Evolutionary conservation across 2,888 invertebrate species (phyloP), one percentile per base, ranked within the genome.

Genomic region (Acleris cristana): DNA sequence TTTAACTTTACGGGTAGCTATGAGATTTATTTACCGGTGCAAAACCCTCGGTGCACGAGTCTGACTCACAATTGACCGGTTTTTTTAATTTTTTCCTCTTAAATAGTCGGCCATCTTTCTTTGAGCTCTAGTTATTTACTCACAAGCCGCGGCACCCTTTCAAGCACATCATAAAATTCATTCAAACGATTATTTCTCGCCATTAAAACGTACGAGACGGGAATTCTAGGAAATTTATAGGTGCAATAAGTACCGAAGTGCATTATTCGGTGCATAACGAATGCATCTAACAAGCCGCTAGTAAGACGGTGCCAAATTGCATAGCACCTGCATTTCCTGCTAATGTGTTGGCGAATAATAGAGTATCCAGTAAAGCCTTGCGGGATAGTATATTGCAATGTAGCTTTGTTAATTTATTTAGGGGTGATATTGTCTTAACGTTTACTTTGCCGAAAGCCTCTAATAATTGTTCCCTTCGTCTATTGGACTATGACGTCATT

Each of bases 241-340:
- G 66, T 62, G 56, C 66, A 62, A 66, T 66, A 66, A 66, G 66
- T 52, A 56, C 65, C 66, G 51, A 21, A 45, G 52, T 45, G 51
- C 61, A 66, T 62, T 66, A 57, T 61, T 66, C 56, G 61, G 56
- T 62, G 66, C 66, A 66, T 66, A 66, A 66, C 61, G 66, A 66
- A 66, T 66, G 65, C 65, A 66, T 66, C 61, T 57, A 61, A 53
- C 52, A 52, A 26, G 19, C 49, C 40, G 6, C 52, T 55, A 30
- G 49, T 16, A 45, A 58, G 58, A 58, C 58, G 58, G 26, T 58
- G 58, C 58, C 58, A 58, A 58, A 58, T 58, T 58, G 58, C 45
- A 58, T 58, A n/a, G 58, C 58, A 58, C 58, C 58, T 58, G 58
- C 58, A 58, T 45, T 56, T 26, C 58, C 48, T 58, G 26, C 26